Evolutionary conservation across 2,888 invertebrate genomes (phyloP), one percentile per base, ranked within the genome.

Genomic region (Microdon myrmicae): DNA sequence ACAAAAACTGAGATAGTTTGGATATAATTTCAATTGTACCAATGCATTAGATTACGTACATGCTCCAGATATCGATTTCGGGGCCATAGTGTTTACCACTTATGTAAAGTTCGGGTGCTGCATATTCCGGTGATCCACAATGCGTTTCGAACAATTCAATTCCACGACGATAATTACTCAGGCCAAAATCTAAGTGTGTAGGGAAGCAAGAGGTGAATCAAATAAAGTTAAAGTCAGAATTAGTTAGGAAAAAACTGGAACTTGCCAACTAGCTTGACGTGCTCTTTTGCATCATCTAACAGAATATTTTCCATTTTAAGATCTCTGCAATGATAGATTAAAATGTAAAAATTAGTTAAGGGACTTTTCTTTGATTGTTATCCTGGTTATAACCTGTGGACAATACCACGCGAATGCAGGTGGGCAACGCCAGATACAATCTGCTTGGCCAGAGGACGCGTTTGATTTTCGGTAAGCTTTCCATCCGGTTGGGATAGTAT

Each of bases 231-330:
- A 29, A 14, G 9, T 22, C 19, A 26, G 9, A 20, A 34, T 23
- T 9, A n/a, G n/a, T n/a, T n/a, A n/a, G n/a, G n/a, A n/a, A n/a
- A n/a, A n/a, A n/a, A n/a, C 35, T 48, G 47, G 28, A 61, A 69
- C 79, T 73, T 71, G 86, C 86, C 89, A 37, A 89, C 87, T 68
- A 90, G 86, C 81, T 90, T 90, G 71, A 90, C 85, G 73, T 84
- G 86, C 70, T 85, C 85, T 71, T 86, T 87, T 17, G 84, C 82
- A 16, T 82, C 79, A 74, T 88, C 88, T 71, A 90, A 74, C 85
- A 90, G 87, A 64, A 90, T 87, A 74, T 90, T 90, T 74, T 90
- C 90, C 89, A 90, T 89, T 81, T 90, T 90, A 64, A 90, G 78
- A 77, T 90, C 90, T 55, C 90, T 89, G 80, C 16, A 81, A 68